Base-by-base conservation (phyloP, 2,113 vertebrate species). In the Cyanistes caeruleus region DNA sequence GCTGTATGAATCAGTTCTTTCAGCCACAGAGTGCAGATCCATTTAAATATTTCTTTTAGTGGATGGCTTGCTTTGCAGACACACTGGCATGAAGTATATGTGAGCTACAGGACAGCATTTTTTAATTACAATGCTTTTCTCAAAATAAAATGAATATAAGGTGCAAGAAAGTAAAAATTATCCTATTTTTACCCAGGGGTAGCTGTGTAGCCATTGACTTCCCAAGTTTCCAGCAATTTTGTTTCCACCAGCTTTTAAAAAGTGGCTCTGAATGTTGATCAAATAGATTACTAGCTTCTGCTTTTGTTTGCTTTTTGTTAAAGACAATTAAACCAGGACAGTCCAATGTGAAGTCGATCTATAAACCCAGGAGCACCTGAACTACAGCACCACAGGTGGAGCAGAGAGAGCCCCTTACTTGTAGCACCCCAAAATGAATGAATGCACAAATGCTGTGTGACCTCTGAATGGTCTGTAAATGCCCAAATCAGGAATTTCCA, bases 371-470 rank as follows among this genome's bases (percentile, higher is more conserved):
- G 13, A 74, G 10, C 27, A 35, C 35, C 44, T 52, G 39, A 73
- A 46, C 14, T 44, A 15, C 0, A 23, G 18, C 41, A 37, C 33
- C 8, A 8, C 3, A 14, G 1, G 1, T 0, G 0, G 30, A 44
- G 46, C 46, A 58, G 25, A 41, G n/a, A 37, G 37, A 0, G 1
- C 3, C 11, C 2, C 3, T 25, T 15, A 20, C 16, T 76, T 75
- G 20, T 12, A 53, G 14, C 10, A 78, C 16, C 52, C 81, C 19
- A 8, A 4, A 77, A 55, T 15, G 21, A 74, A 65, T n/a, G 33
- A 63, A 44, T 23, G 13, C 23, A 20, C 30, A 59, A 37, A 27
- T 17, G 3, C 41, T 60, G 16, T 31, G 27, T 55, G 46, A 80
- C 46, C n/a, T 64, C 84, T 33, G 59, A 77, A 64, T 8, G 37